A percentile compares a stretch with the other conserved stretches of the same genome.
Evolutionary conservation across 2,113 vertebrate genomes (phyloP).

Genomic region (Thinocorus orbignyianus): DNA sequence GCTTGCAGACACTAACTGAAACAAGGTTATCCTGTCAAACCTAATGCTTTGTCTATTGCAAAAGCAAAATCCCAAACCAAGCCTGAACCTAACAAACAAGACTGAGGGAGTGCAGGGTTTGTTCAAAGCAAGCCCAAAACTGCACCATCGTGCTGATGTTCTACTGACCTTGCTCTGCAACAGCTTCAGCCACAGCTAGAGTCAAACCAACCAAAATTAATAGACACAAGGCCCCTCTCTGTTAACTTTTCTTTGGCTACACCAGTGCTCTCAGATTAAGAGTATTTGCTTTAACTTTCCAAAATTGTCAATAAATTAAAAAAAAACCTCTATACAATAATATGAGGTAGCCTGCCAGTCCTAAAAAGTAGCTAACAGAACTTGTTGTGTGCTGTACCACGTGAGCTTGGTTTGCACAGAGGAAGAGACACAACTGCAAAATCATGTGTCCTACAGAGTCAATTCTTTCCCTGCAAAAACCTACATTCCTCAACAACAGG

Average conservation of each 20-base stretch:
- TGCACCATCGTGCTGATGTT: neutral
- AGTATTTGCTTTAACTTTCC: neutral
- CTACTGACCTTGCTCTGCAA: neutral
- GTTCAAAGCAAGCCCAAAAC: neutral
- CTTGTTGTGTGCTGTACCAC: neutral
- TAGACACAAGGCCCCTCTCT: neutral
- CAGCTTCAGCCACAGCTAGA: neutral
- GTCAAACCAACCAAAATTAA: neutral
- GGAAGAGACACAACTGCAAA: neutral
- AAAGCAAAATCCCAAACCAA: neutral
- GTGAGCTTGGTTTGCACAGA: neutral
- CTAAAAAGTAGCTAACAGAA: neutral
- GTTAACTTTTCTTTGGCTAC: neutral
- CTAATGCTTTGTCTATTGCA: neutral
- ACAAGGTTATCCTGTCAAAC: neutral
- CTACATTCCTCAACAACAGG: neutral
- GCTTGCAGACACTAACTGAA: neutral
- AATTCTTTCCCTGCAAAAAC: neutral
- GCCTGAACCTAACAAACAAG: neutral
- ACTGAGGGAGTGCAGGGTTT: neutral
- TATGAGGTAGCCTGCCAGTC: neutral
- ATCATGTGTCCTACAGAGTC: neutral
- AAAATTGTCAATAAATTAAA: neutral
- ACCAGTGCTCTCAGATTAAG: neutral
- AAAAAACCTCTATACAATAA: neutral